A percentile compares a stretch with the other conserved stretches of the same genome.
Evolutionary conservation across 1,140 invertebrate species (phyloP).

Genomic region (Papilio glaucus): DNA sequence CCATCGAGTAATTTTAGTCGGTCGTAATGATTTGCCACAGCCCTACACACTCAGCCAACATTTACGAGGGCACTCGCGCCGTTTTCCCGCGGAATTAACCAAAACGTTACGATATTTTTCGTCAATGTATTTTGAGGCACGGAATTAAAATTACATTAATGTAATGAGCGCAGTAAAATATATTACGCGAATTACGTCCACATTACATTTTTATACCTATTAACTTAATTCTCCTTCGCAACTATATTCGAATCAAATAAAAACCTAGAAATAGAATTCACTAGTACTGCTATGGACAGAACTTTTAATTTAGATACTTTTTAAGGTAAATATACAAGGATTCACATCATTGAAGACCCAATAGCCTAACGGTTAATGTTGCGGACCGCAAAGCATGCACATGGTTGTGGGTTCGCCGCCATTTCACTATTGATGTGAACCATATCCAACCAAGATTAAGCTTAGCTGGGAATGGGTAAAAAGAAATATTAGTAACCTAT

Average conservation of each 20-base stretch:
- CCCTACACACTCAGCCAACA: slow-evolving; percentile 33
- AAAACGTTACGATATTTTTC: slow-evolving; percentile 30
- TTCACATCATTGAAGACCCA: no score
- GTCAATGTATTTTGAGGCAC: slow-evolving; percentile 34
- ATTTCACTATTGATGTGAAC: no score
- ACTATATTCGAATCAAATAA: background rate
- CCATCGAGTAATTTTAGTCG: slow-evolving; percentile 28
- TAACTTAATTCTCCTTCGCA: background rate
- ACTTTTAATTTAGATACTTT: no score
- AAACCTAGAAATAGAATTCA: no score
- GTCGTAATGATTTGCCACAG: slow-evolving; percentile 34
- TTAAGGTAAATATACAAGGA: no score
- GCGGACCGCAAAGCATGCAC: no score
- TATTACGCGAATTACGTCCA: slow-evolving; percentile 15
- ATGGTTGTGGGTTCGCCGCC: no score
- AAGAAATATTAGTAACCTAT: no score
- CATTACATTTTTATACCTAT: slow-evolving; percentile 1
- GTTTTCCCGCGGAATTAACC: slow-evolving; percentile 31
- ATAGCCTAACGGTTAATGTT: no score
- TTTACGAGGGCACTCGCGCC: slow-evolving; percentile 36
- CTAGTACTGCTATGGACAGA: no score
- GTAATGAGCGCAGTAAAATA: slow-evolving; percentile 23
- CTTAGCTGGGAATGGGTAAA: no score
- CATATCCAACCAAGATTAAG: no score
- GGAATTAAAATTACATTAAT: slow-evolving; percentile 37